A percentile compares a stretch with the other conserved stretches of the same genome.
These are phyloP conservation scores for Cerastis rubricosa DNA, from an alignment of 2,888 invertebrate species.

Conservation along the genomic window DNA sequence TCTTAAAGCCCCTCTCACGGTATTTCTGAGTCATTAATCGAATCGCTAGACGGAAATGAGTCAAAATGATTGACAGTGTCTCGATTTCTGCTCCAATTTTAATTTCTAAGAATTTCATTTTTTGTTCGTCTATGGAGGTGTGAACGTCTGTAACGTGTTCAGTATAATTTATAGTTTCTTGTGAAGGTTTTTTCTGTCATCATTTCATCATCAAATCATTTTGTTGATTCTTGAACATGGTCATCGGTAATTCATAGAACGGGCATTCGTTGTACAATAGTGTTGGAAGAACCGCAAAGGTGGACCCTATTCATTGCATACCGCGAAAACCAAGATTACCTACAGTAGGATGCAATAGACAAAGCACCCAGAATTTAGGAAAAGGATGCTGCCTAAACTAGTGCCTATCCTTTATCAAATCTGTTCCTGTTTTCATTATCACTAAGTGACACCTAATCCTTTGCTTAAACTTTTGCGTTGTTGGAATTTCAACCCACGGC, in stretches of 20 bases:
- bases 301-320: not conserved
- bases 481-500: not conserved
- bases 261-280: not conserved
- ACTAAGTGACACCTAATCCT: not conserved
- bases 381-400: not conserved
- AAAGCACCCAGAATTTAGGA: not conserved
- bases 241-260: constrained; percentile 6
- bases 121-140: constrained; percentile 40
- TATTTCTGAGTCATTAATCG: constrained; percentile 61
- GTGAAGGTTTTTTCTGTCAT: constrained; percentile 12
- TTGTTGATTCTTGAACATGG: constrained; percentile 12
- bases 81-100: constrained; percentile 56
- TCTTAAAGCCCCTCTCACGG: constrained; percentile 20
- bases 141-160: constrained; percentile 35
- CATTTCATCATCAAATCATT: constrained; percentile 7
- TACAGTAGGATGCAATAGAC: not conserved
- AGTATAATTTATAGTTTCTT: constrained; percentile 30
- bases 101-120: constrained; percentile 53
- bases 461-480: not conserved
- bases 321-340: not conserved
- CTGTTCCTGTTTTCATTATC: not conserved
- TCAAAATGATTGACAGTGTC: constrained; percentile 65
- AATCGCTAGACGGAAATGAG: constrained; percentile 52
- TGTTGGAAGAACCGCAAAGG: not conserved
- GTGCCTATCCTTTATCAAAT: not conserved